phyloP scores from a whole-genome alignment of 2,797 vertebrate species.

The Scolopax rusticola region DNA sequence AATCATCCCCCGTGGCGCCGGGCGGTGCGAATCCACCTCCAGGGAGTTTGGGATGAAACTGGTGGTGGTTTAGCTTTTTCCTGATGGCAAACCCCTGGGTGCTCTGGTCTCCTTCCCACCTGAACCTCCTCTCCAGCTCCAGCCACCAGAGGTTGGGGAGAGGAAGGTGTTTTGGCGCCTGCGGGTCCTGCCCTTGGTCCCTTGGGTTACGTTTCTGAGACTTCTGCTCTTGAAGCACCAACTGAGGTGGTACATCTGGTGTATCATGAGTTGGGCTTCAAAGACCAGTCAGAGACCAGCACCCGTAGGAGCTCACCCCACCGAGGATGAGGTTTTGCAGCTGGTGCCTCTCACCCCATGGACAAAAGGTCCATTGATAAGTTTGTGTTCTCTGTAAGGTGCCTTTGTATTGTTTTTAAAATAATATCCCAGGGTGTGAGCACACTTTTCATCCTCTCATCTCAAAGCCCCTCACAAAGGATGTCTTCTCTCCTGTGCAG shows the following conservation, averaged over 20 bases:
- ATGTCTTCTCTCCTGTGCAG: background rate
- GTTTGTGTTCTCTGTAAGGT: background rate
- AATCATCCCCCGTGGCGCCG: accelerated
- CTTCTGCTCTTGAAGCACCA: background rate
- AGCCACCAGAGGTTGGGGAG: background rate
- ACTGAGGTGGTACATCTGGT: accelerated
- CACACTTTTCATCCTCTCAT: accelerated
- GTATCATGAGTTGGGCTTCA: background rate
- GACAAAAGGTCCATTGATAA: background rate
- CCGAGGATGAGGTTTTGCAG: background rate
- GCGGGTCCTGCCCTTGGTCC: background rate
- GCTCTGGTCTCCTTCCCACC: background rate
- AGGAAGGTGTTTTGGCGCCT: background rate
- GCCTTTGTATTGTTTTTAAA: background rate
- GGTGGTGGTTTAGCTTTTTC: accelerated
- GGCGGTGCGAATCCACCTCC: accelerated
- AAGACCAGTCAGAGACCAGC: background rate
- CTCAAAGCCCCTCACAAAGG: background rate
- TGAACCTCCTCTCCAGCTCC: background rate
- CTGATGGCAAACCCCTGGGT: background rate
- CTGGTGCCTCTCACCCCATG: accelerated
- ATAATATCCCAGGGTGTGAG: background rate
- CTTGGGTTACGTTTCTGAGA: background rate
- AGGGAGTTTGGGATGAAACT: background rate
- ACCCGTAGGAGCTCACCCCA: background rate